Evolutionary conservation across 2,113 vertebrate species (phyloP), one percentile per base, ranked within the genome.

Genomic region (Sigmodon hispidus): DNA sequence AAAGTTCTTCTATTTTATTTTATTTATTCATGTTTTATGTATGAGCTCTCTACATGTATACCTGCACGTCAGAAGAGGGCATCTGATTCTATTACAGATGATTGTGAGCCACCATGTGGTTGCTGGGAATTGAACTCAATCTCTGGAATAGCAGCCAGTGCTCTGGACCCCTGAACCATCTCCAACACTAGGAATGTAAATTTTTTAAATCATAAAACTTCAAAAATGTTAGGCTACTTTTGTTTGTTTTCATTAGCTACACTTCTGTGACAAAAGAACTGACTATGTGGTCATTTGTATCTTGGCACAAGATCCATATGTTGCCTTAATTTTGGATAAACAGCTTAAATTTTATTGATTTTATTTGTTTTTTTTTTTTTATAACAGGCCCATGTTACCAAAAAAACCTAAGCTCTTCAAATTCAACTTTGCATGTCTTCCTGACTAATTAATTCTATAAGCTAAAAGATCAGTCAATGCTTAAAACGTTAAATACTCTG

Each of bases 241-340:
- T 84, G 77, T 67, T 83, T 84, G 77, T 43, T 29, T 8, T 55
- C 70, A 72, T 84, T 15, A 81, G 48, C 73, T 85, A 89, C 45
- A 73, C 26, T 65, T 91, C 91, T 63, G 36, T 31, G 22, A 88
- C 77, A 70, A 92, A 72, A 67, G 48, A 70, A 50, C 5, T 26
- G 52, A 4, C 31, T 81, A 4, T 70, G 2, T 65, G 4, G 61
- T 92, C 57, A 55, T 83, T 87, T 84, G 45, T 26, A 55, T 86
- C 87, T 50, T 93, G 7, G 29, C 43, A 89, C 43, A 79, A 92
- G 45, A 36, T 40, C 11, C 45, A 69, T 26, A 24, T 40, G 21
- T 85, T 83, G 80, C 65, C 43, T 79, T 84, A 86, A 79, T 73
- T 61, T 86, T 84, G 89, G 31, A 70, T 12, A 81, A 67, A 69